Base-by-base conservation (phyloP, 2,113 vertebrate species). In the Pogonocichla stellata region DNA sequence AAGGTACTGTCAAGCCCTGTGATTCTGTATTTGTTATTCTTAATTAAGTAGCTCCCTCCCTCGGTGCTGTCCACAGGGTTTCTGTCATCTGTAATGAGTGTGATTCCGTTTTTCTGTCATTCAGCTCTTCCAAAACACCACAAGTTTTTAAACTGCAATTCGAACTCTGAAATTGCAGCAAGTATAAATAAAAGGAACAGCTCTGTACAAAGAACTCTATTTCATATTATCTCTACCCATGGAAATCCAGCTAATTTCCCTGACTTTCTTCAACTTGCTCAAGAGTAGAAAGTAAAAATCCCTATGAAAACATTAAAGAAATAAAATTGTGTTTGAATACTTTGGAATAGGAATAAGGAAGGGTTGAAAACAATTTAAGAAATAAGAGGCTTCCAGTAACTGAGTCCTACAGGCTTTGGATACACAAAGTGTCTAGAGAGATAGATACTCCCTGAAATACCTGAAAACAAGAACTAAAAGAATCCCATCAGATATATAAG, bases 31-130 rank as follows among this genome's bases (percentile, higher is more conserved):
- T 92, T 92, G 79, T 73, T 88, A 58, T 72, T 66, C 42, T 70
- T 86, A 93, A 85, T 95, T 92, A 92, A 91, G 80, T 22, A 56
- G 50, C 28, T 93, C 17, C 56, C 83, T 92, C 72, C 62, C 71
- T 62, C 3, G 10, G 81, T 83, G 81, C 43, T 62, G 45, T 83
- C 90, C 77, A 50, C 48, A 77, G 66, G 53, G 65, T 42, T 92
- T 80, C 69, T 93, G 80, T 79, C 23, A 8, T 38, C 62, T 75
- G 6, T 56, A 85, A 82, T 40, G 65, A 91, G 48, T 14, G 43
- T n/a, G 57, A 77, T 51, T 80, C 67, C 6, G 0, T 14, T 73
- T 36, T 67, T 74, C 72, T 91, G 47, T 85, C 79, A 88, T 60
- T 90, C 70, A 71, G 14, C 40, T 20, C 38, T 83, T 80, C 47